phyloP scores from a whole-genome alignment of 2,888 invertebrate genomes.

The Xiphydria camelus region DNA sequence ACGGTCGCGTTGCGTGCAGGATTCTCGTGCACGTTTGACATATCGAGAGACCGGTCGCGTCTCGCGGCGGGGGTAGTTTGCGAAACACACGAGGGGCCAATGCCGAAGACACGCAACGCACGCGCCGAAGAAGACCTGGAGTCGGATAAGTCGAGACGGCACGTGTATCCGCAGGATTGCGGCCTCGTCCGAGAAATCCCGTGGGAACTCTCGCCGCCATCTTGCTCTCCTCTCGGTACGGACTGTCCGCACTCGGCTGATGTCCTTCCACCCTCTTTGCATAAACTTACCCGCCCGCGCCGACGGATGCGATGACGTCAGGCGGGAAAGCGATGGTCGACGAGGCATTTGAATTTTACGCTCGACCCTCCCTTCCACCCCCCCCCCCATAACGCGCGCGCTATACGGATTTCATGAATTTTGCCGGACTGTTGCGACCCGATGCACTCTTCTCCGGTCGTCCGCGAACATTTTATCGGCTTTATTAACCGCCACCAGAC shows the following conservation, averaged over 20 bases:
- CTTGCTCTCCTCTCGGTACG: slow-evolving; percentile 36
- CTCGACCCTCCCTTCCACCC: too few species aligned
- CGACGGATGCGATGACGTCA: slow-evolving; percentile 43
- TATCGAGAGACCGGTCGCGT: slow-evolving; percentile 10
- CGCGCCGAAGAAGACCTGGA: slow-evolving; percentile 8
- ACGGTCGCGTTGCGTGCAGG: too few species aligned
- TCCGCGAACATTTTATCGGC: too few species aligned
- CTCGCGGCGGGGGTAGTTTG: slow-evolving; percentile 23
- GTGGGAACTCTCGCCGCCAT: slow-evolving; percentile 39
- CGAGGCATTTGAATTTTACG: too few species aligned
- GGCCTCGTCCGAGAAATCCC: slow-evolving; percentile 45
- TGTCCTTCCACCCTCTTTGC: slow-evolving; percentile 38
- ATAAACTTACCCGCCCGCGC: slow-evolving; percentile 39
- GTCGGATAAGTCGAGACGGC: slow-evolving; percentile 28
- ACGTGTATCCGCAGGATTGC: slow-evolving; percentile 53
- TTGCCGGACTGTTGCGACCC: too few species aligned
- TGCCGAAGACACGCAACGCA: slow-evolving; percentile 27
- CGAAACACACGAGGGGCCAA: slow-evolving; percentile 27
- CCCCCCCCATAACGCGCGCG: too few species aligned
- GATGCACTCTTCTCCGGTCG: too few species aligned
- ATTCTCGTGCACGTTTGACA: too few species aligned
- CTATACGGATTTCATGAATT: too few species aligned
- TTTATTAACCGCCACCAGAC: too few species aligned
- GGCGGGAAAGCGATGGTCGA: slow-evolving; percentile 27
- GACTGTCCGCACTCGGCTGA: slow-evolving; percentile 20